A percentile compares a stretch with the other conserved stretches of the same genome.
phyloP scores from a whole-genome alignment of 1,140 invertebrate species.

The Ceratosolen solmsi region DNA sequence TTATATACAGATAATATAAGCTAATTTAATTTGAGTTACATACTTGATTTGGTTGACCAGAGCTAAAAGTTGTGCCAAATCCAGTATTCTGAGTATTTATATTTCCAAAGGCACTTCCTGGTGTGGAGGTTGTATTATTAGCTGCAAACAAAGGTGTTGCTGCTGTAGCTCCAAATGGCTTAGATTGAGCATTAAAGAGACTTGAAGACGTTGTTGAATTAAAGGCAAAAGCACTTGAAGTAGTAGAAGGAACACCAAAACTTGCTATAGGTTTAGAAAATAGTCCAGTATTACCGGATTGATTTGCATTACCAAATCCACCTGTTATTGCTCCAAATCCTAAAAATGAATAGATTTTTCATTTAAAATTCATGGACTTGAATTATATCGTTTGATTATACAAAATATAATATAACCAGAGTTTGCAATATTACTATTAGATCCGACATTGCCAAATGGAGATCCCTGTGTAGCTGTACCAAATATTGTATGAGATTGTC shows the following conservation, averaged over 20 bases:
- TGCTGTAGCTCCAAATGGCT: constrained; percentile 71
- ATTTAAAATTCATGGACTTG: not conserved
- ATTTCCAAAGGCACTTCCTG: constrained; percentile 69
- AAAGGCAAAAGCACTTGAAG: constrained; percentile 76
- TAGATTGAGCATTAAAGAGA: constrained; percentile 70
- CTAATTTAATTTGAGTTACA: constrained; percentile 37
- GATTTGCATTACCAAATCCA: constrained; percentile 73
- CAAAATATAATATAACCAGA: constrained; percentile 13
- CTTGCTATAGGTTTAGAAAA: constrained; percentile 71
- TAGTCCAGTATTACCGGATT: constrained; percentile 67
- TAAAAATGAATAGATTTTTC: constrained; percentile 42
- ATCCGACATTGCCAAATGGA: constrained; percentile 70
- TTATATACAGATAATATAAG: not conserved
- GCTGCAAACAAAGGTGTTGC: constrained; percentile 67
- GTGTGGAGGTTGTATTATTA: constrained; percentile 61
- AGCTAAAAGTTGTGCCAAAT: constrained; percentile 67
- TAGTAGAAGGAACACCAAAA: constrained; percentile 76
- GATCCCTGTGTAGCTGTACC: constrained; percentile 69
- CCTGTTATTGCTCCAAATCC: constrained; percentile 74
- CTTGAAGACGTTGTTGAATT: constrained; percentile 70
- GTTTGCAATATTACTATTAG: constrained; percentile 66
- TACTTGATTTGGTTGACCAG: constrained; percentile 71
- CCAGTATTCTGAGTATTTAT: constrained; percentile 66
- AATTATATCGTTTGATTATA: not conserved
- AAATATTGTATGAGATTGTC: constrained; percentile 75